Base-by-base conservation (phyloP, 2,888 invertebrate genomes). In the Cryptophagus acutangulus region DNA sequence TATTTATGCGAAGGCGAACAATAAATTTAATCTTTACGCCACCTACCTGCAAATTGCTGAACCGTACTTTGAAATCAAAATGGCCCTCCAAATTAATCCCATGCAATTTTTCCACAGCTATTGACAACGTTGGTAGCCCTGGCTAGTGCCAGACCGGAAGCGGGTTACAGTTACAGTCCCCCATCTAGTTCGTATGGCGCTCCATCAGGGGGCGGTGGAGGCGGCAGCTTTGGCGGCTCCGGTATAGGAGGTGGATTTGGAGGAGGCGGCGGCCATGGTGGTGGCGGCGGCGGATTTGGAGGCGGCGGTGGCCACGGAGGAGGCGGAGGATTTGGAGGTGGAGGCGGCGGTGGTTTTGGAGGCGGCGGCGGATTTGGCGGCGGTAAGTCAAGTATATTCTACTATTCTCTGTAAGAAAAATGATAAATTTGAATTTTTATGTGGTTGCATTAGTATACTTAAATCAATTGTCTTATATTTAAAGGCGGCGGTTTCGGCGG, bases 111-210 rank as follows among this genome's bases (percentile, higher is more conserved):
- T 20, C 20, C 9, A 6, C 54, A 69, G 69, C 57, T 69, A 47
- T 52, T 68, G 41, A 60, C 69, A 48, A 55, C 66, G 36, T 53
- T 78, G 53, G 75, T 77, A 71, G 77, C 77, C 37, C 70, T 78
- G 64, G 77, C 75, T 67, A 74, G 74, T 66, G 79, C 78, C 38
- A 71, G 77, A 49, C 79, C 79, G 62, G 79, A 79, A 69, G 77
- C 78, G 58, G 77, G 78, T 52, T 77, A 77, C 69, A 76, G 76
- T 65, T 79, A 79, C 71, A 66, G 66, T 45, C 69, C 67, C 18
- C 70, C 71, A 35, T 61, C 62, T 40, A 64, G 66, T 12, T 70
- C 69, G 45, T 67, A 68, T 38, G 67, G 68, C 12, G 69, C 70
- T 38, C 63, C 68, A 16, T 65, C 67, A 17, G 67, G 67, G 48